Conservation (phyloP, 2,113 vertebrate genomes). For the Nothocercus nigrocapillus region DNA sequence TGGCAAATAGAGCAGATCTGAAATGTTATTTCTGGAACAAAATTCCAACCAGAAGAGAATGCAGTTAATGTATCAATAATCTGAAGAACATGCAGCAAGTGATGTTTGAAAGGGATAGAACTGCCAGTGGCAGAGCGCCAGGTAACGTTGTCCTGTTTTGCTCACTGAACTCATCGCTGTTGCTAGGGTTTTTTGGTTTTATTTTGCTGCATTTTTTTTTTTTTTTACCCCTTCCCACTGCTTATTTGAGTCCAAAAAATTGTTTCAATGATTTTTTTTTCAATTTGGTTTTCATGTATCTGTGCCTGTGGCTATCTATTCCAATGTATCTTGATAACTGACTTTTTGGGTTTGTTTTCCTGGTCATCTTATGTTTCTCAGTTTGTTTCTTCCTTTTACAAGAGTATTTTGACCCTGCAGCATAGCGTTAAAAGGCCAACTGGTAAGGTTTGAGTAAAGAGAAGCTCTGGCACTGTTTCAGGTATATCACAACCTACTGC, state of each 20-base stretch:
- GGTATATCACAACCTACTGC: neutral
- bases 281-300: neutral
- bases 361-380: neutral
- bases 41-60: neutral
- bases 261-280: neutral
- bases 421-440: neutral
- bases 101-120: neutral
- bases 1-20: neutral
- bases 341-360: neutral
- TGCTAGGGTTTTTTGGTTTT: neutral
- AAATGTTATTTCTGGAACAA: neutral
- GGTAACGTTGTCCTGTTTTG: neutral
- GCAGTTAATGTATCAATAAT: neutral
- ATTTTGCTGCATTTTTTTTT: neutral
- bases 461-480: neutral
- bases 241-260: neutral
- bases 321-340: neutral
- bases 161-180: neutral
- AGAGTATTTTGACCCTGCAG: neutral
- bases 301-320: neutral
- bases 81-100: neutral
- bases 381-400: neutral
- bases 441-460: neutral
- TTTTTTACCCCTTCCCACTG: neutral
- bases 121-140: neutral